Evolutionary conservation across 37 sponge, comb jelly and placozoan species (phyloP).

Genomic region (Petrosia ficiformis): DNA sequence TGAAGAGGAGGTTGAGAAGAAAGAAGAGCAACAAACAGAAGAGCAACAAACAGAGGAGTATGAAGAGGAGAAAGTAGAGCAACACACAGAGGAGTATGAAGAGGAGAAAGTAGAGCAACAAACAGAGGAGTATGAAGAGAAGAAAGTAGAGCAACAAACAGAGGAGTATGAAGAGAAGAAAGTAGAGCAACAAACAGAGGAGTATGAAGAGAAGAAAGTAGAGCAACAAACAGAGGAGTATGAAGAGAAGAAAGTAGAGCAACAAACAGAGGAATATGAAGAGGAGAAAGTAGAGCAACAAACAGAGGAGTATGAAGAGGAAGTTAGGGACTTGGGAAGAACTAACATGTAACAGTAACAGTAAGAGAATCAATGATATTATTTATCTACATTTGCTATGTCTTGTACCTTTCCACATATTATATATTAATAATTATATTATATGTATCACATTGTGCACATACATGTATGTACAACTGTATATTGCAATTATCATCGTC

Average conservation of each 20-base stretch:
- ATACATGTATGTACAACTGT: too few relatives aligned
- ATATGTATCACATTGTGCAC: too few relatives aligned
- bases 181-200: background rate
- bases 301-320: background rate
- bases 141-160: background rate
- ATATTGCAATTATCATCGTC: too few relatives aligned
- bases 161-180: background rate
- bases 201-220: background rate
- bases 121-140: background rate
- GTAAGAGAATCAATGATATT: too few relatives aligned
- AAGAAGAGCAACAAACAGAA: too few relatives aligned
- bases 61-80: background rate
- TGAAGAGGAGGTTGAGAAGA: too few relatives aligned
- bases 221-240: background rate
- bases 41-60: background rate
- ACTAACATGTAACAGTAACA: too few relatives aligned
- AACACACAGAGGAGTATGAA: background rate
- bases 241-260: background rate
- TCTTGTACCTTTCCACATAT: too few relatives aligned
- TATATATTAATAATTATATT: too few relatives aligned
- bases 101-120: background rate
- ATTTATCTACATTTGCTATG: too few relatives aligned
- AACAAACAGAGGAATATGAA: background rate
- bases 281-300: background rate
- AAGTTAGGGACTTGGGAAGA: too few relatives aligned